phyloP scores from a whole-genome alignment of 2,888 invertebrate species.

The Drosophila mettleri region DNA sequence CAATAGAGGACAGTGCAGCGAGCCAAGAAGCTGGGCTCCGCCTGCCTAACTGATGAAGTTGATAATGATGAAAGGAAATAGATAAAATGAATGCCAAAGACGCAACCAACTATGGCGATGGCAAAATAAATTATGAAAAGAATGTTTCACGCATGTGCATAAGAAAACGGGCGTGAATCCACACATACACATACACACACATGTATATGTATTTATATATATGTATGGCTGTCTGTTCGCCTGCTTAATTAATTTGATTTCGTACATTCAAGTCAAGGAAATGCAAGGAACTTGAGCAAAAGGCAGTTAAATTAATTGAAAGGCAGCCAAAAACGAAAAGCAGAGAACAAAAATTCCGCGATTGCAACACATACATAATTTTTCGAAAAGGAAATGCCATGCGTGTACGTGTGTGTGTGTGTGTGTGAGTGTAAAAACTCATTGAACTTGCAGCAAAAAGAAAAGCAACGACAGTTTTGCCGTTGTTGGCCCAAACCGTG shows the following conservation, averaged over 20 bases:
- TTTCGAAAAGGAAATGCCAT: constrained; percentile 13
- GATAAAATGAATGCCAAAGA: constrained; percentile 59
- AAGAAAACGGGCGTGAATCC: constrained; percentile 38
- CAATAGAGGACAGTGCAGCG: constrained; percentile 23
- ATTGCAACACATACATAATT: constrained; percentile 61
- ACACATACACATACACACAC: not conserved
- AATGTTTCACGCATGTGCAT: constrained; percentile 76
- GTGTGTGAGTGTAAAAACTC: constrained; percentile 17
- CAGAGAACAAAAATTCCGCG: constrained; percentile 21
- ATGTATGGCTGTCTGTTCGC: constrained; percentile 6
- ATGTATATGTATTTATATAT: not conserved
- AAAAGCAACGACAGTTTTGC: constrained; percentile 26
- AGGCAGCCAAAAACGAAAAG: constrained; percentile 21
- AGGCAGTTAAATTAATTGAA: constrained; percentile 68
- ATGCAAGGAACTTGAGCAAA: constrained; percentile 41
- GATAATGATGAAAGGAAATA: constrained; percentile 61
- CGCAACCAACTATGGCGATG: constrained; percentile 22
- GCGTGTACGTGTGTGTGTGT: constrained; percentile 8
- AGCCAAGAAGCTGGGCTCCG: constrained; percentile 11
- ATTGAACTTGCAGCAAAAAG: constrained; percentile 50
- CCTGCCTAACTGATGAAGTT: constrained; percentile 67
- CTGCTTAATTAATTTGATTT: constrained; percentile 75
- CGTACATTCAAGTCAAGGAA: constrained; percentile 71
- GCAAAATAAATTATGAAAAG: constrained; percentile 74
- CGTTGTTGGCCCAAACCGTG: constrained; percentile 41